phyloP scores from a whole-genome alignment of 2,113 vertebrate genomes.

The Petaurus breviceps region DNA sequence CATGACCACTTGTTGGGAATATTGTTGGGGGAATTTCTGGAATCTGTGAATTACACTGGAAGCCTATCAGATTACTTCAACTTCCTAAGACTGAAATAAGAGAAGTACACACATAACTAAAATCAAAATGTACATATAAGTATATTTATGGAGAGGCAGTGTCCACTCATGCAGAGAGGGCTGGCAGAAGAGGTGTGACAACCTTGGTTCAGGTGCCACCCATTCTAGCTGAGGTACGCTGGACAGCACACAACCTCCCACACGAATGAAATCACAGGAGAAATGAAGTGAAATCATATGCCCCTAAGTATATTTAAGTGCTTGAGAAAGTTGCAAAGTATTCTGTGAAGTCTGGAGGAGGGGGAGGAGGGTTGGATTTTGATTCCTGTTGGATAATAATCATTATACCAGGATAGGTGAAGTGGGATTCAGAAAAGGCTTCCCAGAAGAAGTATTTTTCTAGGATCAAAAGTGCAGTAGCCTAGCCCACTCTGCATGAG shows the following conservation, averaged over 20 bases:
- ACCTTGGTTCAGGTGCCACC: background rate
- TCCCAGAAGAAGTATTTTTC: background rate
- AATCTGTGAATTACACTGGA: background rate
- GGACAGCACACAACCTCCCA: background rate
- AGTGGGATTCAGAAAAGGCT: background rate
- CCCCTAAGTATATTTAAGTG: background rate
- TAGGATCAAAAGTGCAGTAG: background rate
- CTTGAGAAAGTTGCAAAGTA: background rate
- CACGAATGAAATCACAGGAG: background rate
- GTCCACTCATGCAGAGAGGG: background rate
- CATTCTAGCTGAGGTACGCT: background rate
- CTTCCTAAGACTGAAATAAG: background rate
- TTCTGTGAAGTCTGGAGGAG: background rate
- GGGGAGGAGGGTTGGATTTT: background rate
- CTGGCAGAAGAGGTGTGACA: background rate
- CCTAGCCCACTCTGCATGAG: background rate
- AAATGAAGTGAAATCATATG: background rate
- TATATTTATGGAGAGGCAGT: background rate
- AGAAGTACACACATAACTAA: background rate
- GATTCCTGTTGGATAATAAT: background rate
- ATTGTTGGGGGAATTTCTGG: background rate
- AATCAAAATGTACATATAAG: background rate
- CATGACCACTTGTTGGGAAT: background rate
- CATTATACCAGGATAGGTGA: background rate
- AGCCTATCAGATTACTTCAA: background rate